Conservation (phyloP, 2,113 vertebrate genomes). For the Psophia crepitans region DNA sequence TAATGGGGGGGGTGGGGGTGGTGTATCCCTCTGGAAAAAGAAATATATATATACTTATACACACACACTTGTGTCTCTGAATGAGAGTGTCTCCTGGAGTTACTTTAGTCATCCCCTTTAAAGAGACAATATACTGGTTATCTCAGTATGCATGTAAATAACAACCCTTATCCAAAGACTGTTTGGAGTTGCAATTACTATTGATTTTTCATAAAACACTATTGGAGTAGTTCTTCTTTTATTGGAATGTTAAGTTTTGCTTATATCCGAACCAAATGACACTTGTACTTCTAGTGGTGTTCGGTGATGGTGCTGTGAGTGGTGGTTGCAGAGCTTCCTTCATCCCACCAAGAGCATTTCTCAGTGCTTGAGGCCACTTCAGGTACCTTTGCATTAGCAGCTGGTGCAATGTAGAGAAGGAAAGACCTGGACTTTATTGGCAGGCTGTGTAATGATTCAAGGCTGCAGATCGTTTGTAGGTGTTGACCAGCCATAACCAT, state of each 20-base stretch:
- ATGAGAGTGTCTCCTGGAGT: neutral
- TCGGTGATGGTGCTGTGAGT: neutral
- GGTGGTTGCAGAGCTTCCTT: neutral
- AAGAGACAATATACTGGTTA: neutral
- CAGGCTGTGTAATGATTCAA: neutral
- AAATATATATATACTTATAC: neutral
- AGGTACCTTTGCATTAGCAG: rapidly evolving
- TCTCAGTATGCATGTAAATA: neutral
- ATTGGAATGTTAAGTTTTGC: neutral
- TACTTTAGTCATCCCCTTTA: neutral
- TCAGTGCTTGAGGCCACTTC: neutral
- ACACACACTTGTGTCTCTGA: neutral
- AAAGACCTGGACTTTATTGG: neutral
- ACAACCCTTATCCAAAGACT: neutral
- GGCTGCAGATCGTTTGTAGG: neutral
- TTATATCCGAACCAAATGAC: neutral
- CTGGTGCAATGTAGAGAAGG: neutral
- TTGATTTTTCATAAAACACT: constrained; percentile 11
- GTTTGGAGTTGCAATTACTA: constrained; percentile 12
- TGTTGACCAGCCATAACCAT: neutral
- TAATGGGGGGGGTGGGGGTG: too few relatives aligned
- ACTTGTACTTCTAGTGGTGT: neutral
- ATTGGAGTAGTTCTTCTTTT: neutral
- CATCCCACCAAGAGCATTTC: neutral
- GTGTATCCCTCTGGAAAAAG: neutral